Conservation (phyloP, 2,113 vertebrate species). For the Semicossyphus pulcher region DNA sequence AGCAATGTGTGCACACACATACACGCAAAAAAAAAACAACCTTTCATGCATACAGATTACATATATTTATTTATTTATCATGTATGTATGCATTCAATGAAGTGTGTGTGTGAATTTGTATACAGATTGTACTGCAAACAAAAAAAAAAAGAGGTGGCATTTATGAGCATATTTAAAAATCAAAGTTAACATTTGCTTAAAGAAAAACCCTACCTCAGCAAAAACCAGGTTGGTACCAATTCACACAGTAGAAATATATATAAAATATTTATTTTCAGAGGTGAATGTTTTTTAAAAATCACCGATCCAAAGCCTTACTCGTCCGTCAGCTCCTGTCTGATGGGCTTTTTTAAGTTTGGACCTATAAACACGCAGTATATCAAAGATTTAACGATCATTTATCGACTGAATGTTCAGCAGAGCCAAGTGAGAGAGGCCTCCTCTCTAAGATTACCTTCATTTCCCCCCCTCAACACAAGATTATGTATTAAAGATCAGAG, state of each 20-base stretch:
- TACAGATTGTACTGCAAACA: constrained; percentile 69
- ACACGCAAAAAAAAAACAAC: constrained; percentile 42
- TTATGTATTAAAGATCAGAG: constrained; percentile 67
- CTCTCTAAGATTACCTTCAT: constrained; percentile 69
- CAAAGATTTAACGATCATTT: constrained; percentile 68
- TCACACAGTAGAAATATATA: constrained; percentile 79
- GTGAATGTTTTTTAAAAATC: constrained; percentile 84
- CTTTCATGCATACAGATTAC: constrained; percentile 72
- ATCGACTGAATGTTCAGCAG: constrained; percentile 72
- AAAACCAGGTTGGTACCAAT: constrained; percentile 84
- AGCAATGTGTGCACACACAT: constrained; percentile 49
- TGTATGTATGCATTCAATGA: constrained; percentile 67
- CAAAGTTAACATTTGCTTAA: constrained; percentile 76
- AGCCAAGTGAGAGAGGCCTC: constrained; percentile 53
- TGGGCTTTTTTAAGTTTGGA: constrained; percentile 75
- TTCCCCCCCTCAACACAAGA: constrained; percentile 46
- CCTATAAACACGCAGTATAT: constrained; percentile 74
- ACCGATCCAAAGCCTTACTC: constrained; percentile 89
- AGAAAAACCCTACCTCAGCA: constrained; percentile 93
- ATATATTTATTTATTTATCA: constrained; percentile 84
- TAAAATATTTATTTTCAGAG: constrained; percentile 85
- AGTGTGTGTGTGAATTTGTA: constrained; percentile 59
- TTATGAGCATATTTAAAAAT: constrained; percentile 78
- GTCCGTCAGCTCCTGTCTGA: constrained; percentile 70
- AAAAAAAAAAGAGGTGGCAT: constrained; percentile 73